These are phyloP conservation scores for Arctia plantaginis DNA, from an alignment of 2,888 invertebrate genomes.

Conservation along the genomic window DNA sequence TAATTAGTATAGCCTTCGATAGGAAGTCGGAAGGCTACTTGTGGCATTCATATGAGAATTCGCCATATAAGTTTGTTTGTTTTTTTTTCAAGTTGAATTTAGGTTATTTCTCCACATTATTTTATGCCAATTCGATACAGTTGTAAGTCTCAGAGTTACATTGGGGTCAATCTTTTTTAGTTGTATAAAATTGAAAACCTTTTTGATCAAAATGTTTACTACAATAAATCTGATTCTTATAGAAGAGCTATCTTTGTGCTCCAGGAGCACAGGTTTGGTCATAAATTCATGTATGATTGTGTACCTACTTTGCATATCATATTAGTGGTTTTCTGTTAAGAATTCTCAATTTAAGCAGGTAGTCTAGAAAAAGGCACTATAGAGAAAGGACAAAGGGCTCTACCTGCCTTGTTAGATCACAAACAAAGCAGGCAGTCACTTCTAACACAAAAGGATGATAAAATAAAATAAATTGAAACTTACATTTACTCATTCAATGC, in stretches of 20 bases:
- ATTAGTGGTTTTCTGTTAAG: neutral
- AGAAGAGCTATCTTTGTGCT: neutral
- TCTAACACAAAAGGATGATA: neutral
- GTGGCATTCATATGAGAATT: conserved; percentile 55
- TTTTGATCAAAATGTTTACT: neutral
- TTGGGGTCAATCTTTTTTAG: neutral
- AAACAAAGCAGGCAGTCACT: neutral
- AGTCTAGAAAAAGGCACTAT: neutral
- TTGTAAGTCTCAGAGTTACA: neutral
- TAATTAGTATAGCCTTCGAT: conserved; percentile 73
- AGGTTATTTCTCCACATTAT: conserved; percentile 18
- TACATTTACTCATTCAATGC: neutral
- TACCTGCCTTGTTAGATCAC: neutral
- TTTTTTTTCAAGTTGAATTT: conserved; percentile 33
- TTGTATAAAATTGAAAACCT: neutral
- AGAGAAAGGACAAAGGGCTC: neutral
- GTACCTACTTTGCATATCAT: neutral
- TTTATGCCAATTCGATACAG: neutral
- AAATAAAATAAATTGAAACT: neutral
- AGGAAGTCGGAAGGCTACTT: conserved; percentile 78
- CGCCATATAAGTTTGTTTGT: conserved; percentile 54
- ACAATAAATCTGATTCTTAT: neutral
- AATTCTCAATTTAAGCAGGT: neutral
- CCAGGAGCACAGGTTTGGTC: neutral
- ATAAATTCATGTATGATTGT: neutral